A percentile compares a stretch with the other conserved stretches of the same genome.
Evolutionary conservation across 2,113 vertebrate genomes (phyloP).

Genomic region (Gavialis gangeticus): DNA sequence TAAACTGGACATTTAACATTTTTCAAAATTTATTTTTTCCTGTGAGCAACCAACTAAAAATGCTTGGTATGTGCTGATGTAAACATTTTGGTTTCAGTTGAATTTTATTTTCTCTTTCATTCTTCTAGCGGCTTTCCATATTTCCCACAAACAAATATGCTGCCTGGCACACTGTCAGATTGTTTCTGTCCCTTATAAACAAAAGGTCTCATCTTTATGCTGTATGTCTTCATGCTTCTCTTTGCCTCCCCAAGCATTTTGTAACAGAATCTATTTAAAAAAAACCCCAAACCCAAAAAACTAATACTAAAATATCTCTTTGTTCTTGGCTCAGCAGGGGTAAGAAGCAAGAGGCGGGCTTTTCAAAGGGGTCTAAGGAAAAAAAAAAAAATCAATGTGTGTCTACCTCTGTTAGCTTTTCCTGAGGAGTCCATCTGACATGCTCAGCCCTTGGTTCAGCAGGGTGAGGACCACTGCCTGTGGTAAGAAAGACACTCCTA

Average conservation of each 20-base stretch:
- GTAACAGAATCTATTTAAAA: background rate
- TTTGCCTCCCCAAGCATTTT: conserved; percentile 15
- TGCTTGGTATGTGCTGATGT: conserved; percentile 63
- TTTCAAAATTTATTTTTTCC: conserved; percentile 11
- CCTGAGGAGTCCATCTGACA: background rate
- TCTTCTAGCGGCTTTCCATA: conserved; percentile 37
- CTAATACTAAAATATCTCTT: rapidly evolving
- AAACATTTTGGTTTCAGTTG: conserved; percentile 67
- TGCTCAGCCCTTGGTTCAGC: too few species aligned
- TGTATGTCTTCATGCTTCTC: background rate
- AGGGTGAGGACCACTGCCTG: background rate
- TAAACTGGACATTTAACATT: conserved; percentile 5
- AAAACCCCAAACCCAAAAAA: background rate
- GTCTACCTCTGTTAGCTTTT: background rate
- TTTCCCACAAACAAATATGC: conserved; percentile 61
- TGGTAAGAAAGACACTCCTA: background rate
- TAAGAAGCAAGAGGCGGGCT: background rate
- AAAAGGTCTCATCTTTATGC: background rate
- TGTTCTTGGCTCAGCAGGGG: background rate
- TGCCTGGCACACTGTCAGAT: conserved; percentile 29
- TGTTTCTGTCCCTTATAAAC: background rate
- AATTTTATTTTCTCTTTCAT: background rate
- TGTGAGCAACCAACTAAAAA: conserved; percentile 43
- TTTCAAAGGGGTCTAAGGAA: background rate
- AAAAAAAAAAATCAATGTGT: background rate